phyloP scores from a whole-genome alignment of 1,140 invertebrate genomes.

The Akabosia matsudoensis region DNA sequence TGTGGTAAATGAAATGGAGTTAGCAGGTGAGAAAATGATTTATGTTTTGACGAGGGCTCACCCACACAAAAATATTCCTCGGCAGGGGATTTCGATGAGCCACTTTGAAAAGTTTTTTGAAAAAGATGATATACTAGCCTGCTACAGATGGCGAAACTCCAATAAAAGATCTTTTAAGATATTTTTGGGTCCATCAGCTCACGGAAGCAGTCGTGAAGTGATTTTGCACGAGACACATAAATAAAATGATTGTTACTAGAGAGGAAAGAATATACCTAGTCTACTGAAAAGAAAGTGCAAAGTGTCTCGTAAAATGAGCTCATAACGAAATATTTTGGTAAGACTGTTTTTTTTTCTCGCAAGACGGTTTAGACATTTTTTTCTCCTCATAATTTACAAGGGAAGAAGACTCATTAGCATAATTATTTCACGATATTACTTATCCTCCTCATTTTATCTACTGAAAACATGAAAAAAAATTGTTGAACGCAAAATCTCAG shows the following conservation, averaged over 20 bases:
- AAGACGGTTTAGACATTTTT: too few relatives aligned
- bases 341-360: too few relatives aligned
- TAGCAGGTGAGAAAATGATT: not conserved
- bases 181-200: too few relatives aligned
- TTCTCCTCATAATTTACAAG: not conserved
- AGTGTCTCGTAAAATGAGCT: not conserved
- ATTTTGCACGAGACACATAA: not conserved
- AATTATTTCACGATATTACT: not conserved
- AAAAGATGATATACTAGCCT: too few relatives aligned
- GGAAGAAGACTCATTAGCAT: not conserved
- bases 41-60: not conserved
- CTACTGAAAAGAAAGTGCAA: not conserved
- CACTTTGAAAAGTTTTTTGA: not conserved
- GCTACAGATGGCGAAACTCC: too few relatives aligned
- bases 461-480: too few relatives aligned
- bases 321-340: not conserved
- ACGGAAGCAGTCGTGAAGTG: too few relatives aligned
- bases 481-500: too few relatives aligned
- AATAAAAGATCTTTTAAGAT: too few relatives aligned
- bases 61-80: too few relatives aligned
- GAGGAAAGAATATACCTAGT: too few relatives aligned
- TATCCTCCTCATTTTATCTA: too few relatives aligned
- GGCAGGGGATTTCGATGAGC: not conserved
- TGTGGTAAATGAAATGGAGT: not conserved
- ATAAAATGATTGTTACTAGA: not conserved